Base-by-base conservation (phyloP, 2,888 invertebrate genomes). In the Leptarthrus brevirostris region DNA sequence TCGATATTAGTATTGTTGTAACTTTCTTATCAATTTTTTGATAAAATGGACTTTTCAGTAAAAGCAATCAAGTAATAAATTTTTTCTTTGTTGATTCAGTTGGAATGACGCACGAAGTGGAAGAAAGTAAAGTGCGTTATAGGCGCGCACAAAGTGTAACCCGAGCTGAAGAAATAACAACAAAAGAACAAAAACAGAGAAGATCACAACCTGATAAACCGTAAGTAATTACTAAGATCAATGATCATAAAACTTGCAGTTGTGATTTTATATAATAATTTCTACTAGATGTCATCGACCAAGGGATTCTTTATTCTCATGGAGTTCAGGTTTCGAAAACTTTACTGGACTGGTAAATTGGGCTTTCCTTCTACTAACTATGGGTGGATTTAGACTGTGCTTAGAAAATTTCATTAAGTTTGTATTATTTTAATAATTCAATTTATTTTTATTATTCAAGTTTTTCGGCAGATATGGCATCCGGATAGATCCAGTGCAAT, bases 271-370 rank as follows among this genome's bases (percentile, higher is more conserved):
- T 54, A 30, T 40, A 47, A 58, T 18, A 12, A 12, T 64, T n/a
- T n/a, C n/a, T n/a, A n/a, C n/a, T 20, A 96, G 95, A 84, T 91
- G 92, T 80, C 96, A 96, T 85, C 89, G 88, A 78, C 95, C n/a
- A n/a, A n/a, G n/a, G n/a, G n/a, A n/a, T n/a, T n/a, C n/a, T n/a
- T n/a, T n/a, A n/a, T n/a, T n/a, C n/a, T n/a, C n/a, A n/a, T n/a
- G n/a, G n/a, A n/a, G n/a, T n/a, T n/a, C n/a, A n/a, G n/a, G n/a
- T n/a, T n/a, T n/a, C n/a, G n/a, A n/a, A n/a, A n/a, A n/a, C n/a
- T n/a, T n/a, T n/a, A n/a, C n/a, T n/a, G n/a, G 97, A 78, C 89
- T 94, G 85, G 90, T 97, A 80, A 92, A 98, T 88, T 95, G 97
- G 95, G 95, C 93, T 12, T 94, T 95, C 81, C 88, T 95, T 8